Conservation (phyloP, 1,140 invertebrate species). For the Pristionchus pacificus region DNA sequence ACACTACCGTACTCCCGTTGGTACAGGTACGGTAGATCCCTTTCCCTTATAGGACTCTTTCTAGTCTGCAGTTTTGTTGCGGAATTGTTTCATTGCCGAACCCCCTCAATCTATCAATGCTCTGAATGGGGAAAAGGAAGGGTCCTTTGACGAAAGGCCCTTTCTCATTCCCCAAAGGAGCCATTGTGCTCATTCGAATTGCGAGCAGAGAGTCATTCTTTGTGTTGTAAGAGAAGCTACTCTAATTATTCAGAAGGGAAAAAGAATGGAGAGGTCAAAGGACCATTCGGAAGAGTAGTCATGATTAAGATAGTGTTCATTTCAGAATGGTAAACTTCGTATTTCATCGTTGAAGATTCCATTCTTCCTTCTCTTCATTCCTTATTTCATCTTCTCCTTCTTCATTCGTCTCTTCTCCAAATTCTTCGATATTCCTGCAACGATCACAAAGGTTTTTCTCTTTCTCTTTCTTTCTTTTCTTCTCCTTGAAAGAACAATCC, state of each 20-base stretch:
- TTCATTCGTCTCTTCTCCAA: neutral
- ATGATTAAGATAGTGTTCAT: neutral
- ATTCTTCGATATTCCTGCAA: neutral
- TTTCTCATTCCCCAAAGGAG: too few species aligned
- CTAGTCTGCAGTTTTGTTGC: too few species aligned
- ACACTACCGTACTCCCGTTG: too few species aligned
- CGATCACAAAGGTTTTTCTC: neutral
- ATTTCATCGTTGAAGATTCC: neutral
- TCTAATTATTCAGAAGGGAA: neutral
- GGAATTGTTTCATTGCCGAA: too few species aligned
- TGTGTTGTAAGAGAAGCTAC: neutral
- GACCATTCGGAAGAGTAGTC: neutral
- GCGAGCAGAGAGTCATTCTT: neutral
- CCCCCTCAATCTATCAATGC: too few species aligned
- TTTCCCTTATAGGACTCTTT: too few species aligned
- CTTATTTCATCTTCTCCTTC: neutral
- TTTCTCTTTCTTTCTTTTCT: too few species aligned
- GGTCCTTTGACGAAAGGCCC: too few species aligned
- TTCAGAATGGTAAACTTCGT: neutral
- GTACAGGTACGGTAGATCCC: too few species aligned
- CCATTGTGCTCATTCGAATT: too few species aligned
- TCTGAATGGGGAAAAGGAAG: too few species aligned
- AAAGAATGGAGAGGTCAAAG: neutral
- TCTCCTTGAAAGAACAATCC: too few species aligned
- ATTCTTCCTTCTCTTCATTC: neutral